A percentile compares a stretch with the other conserved stretches of the same genome.
Conservation (phyloP, 1,140 invertebrate genomes). For the Lordiphosa mommai region DNA sequence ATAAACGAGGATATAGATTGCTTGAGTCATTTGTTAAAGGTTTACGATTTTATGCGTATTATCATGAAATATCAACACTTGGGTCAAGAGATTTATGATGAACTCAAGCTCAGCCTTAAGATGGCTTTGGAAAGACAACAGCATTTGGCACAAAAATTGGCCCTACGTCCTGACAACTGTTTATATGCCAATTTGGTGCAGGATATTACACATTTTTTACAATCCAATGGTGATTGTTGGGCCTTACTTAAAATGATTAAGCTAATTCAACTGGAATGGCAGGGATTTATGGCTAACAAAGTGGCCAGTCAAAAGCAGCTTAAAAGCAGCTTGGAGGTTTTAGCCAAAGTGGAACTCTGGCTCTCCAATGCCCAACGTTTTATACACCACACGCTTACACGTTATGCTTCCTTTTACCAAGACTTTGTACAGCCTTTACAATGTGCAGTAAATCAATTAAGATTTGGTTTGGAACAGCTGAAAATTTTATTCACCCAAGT, state of each 20-base stretch:
- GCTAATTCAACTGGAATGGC: conserved; percentile 33
- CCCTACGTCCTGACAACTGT: conserved; percentile 82
- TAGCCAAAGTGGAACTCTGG: conserved; percentile 70
- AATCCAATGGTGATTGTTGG: conserved; percentile 59
- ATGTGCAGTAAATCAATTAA: conserved; percentile 56
- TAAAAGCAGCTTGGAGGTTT: conserved; percentile 31
- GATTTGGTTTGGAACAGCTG: conserved; percentile 59
- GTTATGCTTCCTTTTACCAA: conserved; percentile 61
- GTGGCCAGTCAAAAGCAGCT: conserved; percentile 25
- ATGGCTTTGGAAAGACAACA: conserved; percentile 64
- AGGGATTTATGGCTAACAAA: conserved; percentile 13
- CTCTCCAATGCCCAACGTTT: conserved; percentile 69
- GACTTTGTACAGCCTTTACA: conserved; percentile 72
- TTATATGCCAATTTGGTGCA: conserved; percentile 81
- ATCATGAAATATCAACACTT: conserved; percentile 68
- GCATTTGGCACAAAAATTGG: conserved; percentile 79
- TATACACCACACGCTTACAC: conserved; percentile 55
- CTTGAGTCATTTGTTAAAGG: conserved; percentile 34
- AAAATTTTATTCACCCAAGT: conserved; percentile 46
- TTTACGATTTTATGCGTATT: conserved; percentile 70
- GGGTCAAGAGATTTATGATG: conserved; percentile 51
- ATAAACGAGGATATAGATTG: conserved; percentile 83
- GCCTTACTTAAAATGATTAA: conserved; percentile 36
- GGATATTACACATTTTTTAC: conserved; percentile 65
- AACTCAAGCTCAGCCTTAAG: conserved; percentile 69